Evolutionary conservation across 2,797 vertebrate species (phyloP).

Genomic region (Peromyscus nudipes): DNA sequence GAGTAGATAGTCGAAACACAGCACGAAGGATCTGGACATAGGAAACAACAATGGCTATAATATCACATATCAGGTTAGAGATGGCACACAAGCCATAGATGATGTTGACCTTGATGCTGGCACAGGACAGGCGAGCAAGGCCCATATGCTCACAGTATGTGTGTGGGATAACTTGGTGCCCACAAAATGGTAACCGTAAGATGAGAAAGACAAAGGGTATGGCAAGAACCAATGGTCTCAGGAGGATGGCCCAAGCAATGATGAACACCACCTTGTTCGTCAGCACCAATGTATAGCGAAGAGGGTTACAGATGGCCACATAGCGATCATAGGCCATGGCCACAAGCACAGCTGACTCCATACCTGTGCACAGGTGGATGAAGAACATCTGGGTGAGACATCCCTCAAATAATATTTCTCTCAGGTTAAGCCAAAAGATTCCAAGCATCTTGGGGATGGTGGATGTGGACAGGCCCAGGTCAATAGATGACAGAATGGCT

Average conservation of each 20-base stretch:
- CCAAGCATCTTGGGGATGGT: constrained; percentile 88
- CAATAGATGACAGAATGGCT: constrained; percentile 86
- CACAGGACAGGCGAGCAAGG: background rate
- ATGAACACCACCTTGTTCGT: constrained; percentile 70
- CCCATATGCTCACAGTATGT: background rate
- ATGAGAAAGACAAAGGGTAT: background rate
- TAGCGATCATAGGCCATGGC: constrained; percentile 86
- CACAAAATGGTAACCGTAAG: background rate
- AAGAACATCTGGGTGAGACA: constrained; percentile 91
- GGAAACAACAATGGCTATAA: background rate
- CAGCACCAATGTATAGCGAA: constrained; percentile 89
- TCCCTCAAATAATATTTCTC: constrained; percentile 82
- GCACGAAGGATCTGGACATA: constrained; percentile 43
- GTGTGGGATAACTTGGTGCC: background rate
- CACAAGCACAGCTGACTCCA: constrained; percentile 85
- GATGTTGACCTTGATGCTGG: background rate
- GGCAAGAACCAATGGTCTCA: background rate
- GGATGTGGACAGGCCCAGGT: constrained; percentile 87
- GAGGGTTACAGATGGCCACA: constrained; percentile 53
- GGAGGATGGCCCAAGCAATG: background rate
- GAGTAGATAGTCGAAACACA: constrained; percentile 66
- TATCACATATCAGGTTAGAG: background rate
- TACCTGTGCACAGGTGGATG: constrained; percentile 88
- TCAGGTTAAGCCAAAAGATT: constrained; percentile 85
- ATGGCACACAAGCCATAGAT: background rate